Percentiles rank a stretch among this genome's conserved stretches.
Conservation (phyloP, 2,113 vertebrate species). For the Mola mola region DNA sequence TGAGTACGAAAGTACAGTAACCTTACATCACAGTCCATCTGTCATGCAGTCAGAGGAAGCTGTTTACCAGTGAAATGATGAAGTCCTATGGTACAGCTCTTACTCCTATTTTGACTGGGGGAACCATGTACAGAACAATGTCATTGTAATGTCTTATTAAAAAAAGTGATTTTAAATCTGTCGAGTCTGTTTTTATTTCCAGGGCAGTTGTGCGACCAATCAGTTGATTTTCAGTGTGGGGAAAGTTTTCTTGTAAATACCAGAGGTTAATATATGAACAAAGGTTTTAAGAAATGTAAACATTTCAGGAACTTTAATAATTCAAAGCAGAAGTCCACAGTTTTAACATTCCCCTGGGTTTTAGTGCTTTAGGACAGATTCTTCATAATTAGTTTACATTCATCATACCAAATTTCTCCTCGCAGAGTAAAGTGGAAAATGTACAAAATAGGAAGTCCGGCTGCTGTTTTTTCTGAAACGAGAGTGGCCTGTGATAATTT, state of each 20-base stretch:
- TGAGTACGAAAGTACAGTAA: conserved; percentile 77
- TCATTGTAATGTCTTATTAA: conserved; percentile 88
- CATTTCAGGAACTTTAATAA: no score
- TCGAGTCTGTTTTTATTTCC: conserved; percentile 55
- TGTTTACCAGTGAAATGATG: conserved; percentile 69
- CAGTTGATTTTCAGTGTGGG: background rate
- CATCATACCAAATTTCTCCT: no score
- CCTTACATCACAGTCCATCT: conserved; percentile 71
- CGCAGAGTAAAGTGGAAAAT: conserved; percentile 46
- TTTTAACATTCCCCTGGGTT: conserved; percentile 11
- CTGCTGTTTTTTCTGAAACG: conserved; percentile 57
- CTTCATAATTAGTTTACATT: conserved; percentile 35
- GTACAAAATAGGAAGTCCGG: conserved; percentile 74
- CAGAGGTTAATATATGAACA: no score
- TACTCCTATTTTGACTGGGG: conserved; percentile 78
- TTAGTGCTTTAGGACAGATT: conserved; percentile 6
- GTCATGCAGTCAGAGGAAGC: conserved; percentile 74
- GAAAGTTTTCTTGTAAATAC: background rate
- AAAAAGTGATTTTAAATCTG: conserved; percentile 83
- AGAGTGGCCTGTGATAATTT: conserved; percentile 46
- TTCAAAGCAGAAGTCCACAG: conserved; percentile 1
- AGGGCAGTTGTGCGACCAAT: background rate
- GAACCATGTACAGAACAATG: conserved; percentile 83
- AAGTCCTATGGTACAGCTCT: conserved; percentile 73
- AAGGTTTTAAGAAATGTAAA: no score